phyloP scores from a whole-genome alignment of 2,888 invertebrate species.

The Macroteleia sp. region DNA sequence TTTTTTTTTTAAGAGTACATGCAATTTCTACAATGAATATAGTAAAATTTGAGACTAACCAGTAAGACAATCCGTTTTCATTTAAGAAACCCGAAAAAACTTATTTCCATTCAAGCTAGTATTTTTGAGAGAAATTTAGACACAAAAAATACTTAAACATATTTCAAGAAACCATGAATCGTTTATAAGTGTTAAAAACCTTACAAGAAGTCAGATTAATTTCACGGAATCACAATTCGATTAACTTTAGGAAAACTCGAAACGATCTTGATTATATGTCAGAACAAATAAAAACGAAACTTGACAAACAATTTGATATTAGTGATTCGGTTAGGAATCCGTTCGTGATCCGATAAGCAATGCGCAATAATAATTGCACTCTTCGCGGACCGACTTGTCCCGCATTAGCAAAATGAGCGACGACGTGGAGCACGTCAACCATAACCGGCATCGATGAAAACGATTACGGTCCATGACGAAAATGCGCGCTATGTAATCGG shows the following conservation, averaged over 20 bases:
- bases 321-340: neutral
- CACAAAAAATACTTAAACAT: no score
- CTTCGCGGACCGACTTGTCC: slow-evolving; percentile 12
- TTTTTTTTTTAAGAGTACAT: no score
- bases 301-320: neutral
- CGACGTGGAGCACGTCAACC: slow-evolving; percentile 12
- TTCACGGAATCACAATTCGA: no score
- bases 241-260: neutral
- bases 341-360: slow-evolving; percentile 6
- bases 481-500: slow-evolving; percentile 43
- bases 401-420: slow-evolving; percentile 25
- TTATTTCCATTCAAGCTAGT: no score
- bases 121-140: no score
- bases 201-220: no score
- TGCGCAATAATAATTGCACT: slow-evolving; percentile 36
- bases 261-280: slow-evolving; percentile 11
- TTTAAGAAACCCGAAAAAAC: no score
- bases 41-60: no score
- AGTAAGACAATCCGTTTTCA: no score
- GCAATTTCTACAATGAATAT: no score
- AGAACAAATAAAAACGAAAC: slow-evolving; percentile 4
- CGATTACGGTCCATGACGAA: slow-evolving; percentile 40
- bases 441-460: slow-evolving; percentile 39
- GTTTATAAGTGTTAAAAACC: no score
- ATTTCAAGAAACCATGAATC: no score